These are phyloP conservation scores for Palythoa caribaeorum DNA, from an alignment of 92 coral and sea anemone genomes.

Conservation along the genomic window DNA sequence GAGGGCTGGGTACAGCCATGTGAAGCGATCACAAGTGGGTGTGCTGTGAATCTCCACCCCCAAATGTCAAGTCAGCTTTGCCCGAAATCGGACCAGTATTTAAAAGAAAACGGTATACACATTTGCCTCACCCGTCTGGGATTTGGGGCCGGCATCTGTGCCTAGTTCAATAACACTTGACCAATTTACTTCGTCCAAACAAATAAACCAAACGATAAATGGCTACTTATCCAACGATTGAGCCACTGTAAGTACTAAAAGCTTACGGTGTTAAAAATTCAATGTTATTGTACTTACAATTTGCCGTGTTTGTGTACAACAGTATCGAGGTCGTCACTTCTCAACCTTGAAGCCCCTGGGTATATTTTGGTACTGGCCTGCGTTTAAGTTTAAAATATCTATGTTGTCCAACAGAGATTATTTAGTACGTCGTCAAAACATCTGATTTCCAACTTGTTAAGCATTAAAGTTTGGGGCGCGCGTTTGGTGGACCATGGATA, in stretches of 20 bases:
- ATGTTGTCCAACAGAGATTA: neutral
- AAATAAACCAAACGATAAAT: neutral
- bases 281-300: constrained; percentile 22
- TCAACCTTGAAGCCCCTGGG: constrained; percentile 7
- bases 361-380: constrained; percentile 5
- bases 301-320: neutral
- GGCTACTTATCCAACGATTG: constrained; percentile 13
- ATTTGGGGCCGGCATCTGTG: neutral
- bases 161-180: neutral
- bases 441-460: constrained; percentile 11
- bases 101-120: constrained; percentile 4
- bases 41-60: neutral
- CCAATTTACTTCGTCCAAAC: constrained; percentile 25
- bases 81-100: neutral
- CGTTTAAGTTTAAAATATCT: neutral
- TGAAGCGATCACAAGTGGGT: neutral
- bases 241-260: constrained; percentile 25
- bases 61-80: neutral
- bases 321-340: neutral
- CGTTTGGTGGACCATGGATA: constrained; percentile 21
- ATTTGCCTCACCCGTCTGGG: constrained; percentile 26
- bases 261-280: neutral
- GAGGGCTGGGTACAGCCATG: neutral
- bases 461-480: constrained; percentile 43
- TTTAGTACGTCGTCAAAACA: constrained; percentile 3